Conservation (phyloP, 2,888 invertebrate genomes). For the Eupithecia inturbata region DNA sequence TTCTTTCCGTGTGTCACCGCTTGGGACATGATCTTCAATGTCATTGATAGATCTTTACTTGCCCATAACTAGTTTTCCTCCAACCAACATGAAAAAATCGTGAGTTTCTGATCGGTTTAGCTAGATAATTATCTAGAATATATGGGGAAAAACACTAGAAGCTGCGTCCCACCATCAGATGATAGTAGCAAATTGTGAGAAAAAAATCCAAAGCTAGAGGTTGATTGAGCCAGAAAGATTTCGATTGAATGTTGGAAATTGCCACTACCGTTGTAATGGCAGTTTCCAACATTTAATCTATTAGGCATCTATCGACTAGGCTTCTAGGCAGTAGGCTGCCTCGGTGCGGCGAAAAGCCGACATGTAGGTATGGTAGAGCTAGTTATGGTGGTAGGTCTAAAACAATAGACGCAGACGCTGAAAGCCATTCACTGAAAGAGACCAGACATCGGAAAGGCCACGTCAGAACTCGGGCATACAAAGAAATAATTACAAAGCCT, state of each 20-base stretch:
- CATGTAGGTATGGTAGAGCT: background rate
- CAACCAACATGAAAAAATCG: background rate
- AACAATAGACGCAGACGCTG: background rate
- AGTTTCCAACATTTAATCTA: too few species aligned
- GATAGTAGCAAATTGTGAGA: background rate
- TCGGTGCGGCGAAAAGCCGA: background rate
- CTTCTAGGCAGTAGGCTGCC: too few species aligned
- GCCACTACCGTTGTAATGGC: too few species aligned
- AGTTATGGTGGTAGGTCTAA: background rate
- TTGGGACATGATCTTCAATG: constrained; percentile 60
- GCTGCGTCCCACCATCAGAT: background rate
- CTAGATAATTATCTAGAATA: too few species aligned
- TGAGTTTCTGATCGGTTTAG: too few species aligned
- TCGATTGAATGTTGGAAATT: too few species aligned
- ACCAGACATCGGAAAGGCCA: constrained; percentile 12
- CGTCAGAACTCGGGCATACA: constrained; percentile 10
- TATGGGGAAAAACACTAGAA: too few species aligned
- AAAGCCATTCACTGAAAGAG: constrained; percentile 13
- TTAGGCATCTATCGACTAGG: too few species aligned
- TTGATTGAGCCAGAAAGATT: too few species aligned
- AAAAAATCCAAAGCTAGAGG: background rate
- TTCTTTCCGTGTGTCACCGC: constrained; percentile 51
- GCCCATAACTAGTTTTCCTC: background rate
- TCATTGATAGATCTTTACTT: constrained; percentile 48
- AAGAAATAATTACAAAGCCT: constrained; percentile 9